Base-by-base conservation (phyloP, 2,113 vertebrate genomes). In the Sinocyclocheilus anophthalmus region DNA sequence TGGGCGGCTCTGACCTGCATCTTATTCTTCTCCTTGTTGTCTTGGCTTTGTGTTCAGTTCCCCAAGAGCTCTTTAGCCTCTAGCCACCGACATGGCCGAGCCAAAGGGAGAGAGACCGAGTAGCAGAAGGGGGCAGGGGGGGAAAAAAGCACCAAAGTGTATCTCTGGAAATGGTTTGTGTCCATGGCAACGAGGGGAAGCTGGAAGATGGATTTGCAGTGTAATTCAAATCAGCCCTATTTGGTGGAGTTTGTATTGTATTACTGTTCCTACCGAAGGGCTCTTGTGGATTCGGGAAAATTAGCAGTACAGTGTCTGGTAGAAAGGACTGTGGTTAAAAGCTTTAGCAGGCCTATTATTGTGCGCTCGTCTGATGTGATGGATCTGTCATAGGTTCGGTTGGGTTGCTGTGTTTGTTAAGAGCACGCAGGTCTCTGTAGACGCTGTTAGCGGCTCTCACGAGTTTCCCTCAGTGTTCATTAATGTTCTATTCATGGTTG, bases 141-240 rank as follows among this genome's bases (percentile, higher is more conserved):
- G 14, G 16, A 18, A 42, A 55, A 30, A 84, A 55, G 81, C 55
- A 48, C 72, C 76, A 88, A 85, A 89, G 84, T 88, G 88, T 87
- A 89, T 76, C 87, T 88, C 88, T 88, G 90, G 89, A 91, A 91
- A 88, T 90, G 86, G 88, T 87, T 86, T 86, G 91, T 92, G 90
- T 90, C 91, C 91, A 91, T 92, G 90, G 91, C 87, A 91, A 92
- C 91, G 76, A 91, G 86, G 83, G 88, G 90, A 87, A 90, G 89
- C 87, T 91, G 86, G 84, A 90, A 89, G 91, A 92, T 90, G 87
- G 90, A 89, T 92, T 88, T 88, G 86, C 88, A 87, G 90, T 83
- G 88, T 79, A 88, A 91, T 90, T 91, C 91, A 89, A 89, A 90
- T 82, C 87, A 85, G 88, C 76, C 87, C 86, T 61, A 87, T 90